Evolutionary conservation across 2,888 invertebrate genomes (phyloP).

Genomic region (Conus canariensis): DNA sequence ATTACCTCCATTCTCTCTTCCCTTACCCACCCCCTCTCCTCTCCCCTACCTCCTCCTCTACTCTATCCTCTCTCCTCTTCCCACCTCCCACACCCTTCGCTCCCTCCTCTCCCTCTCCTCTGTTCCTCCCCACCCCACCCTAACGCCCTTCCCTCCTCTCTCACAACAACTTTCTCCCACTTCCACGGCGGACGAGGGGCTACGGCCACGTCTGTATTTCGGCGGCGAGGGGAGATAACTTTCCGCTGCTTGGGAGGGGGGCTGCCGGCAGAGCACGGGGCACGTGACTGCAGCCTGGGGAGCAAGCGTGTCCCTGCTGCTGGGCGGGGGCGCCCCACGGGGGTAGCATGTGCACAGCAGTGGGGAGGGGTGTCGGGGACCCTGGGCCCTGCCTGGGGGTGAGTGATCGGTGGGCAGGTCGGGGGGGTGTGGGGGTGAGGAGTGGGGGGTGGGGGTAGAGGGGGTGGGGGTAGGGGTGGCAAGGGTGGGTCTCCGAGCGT

Average conservation of each 20-base stretch:
- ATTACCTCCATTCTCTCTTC: too few relatives aligned
- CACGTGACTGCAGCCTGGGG: slow-evolving; percentile 40
- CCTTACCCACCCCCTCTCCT: too few relatives aligned
- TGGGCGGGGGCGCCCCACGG: slow-evolving; percentile 50
- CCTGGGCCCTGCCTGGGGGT: slow-evolving; percentile 29
- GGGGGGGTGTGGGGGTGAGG: background rate
- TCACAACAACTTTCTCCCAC: background rate
- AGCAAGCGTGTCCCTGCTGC: slow-evolving; percentile 51
- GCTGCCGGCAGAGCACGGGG: slow-evolving; percentile 49
- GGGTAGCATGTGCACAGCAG: slow-evolving; percentile 40
- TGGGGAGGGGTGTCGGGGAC: slow-evolving; percentile 43
- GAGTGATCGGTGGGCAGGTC: background rate
- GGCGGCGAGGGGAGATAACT: slow-evolving; percentile 48
- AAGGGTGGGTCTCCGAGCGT: background rate
- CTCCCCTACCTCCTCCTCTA: too few relatives aligned
- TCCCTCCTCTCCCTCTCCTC: too few relatives aligned
- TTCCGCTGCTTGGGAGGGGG: slow-evolving; percentile 51
- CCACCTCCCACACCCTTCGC: too few relatives aligned
- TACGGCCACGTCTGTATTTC: slow-evolving; percentile 46
- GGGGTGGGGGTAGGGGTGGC: background rate
- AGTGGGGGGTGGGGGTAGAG: background rate
- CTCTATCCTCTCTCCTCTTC: too few relatives aligned
- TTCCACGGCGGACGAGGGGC: slow-evolving; percentile 52
- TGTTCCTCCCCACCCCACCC: background rate
- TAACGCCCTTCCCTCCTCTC: background rate